Evolutionary conservation across 2,113 vertebrate species (phyloP), one percentile per base, ranked within the genome.

Genomic region (Gnathonemus echidnorhynchus): DNA sequence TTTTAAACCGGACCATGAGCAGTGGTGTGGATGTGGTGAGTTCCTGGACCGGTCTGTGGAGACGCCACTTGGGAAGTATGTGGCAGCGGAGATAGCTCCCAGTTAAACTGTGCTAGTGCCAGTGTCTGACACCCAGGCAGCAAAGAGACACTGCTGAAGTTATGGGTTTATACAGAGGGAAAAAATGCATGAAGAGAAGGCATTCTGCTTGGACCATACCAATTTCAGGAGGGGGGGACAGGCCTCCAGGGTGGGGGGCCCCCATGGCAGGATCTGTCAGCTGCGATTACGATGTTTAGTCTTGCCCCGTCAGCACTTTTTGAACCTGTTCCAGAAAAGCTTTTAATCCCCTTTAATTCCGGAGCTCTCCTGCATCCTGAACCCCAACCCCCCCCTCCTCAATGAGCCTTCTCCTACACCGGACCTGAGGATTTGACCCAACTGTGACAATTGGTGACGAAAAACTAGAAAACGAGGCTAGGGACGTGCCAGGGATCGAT

Each of bases 311-410:
- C 97, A 97, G 96, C 96, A 96, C 90, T 93, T 96, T 95, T 97
- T 97, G 97, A 97, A 96, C 94, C 90, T 91, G 89, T 95, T 98
- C 97, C 96, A 97, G 96, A 96, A 97, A 97, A 97, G 97, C 97
- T 97, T 97, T 98, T 97, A 97, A 96, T 96, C 92, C 93, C 21
- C 88, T 93, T 95, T 96, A 96, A 97, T 95, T 95, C 95, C 70
- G 89, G 89, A 42, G 91, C 94, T 93, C 93, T 92, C 94, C 93
- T 91, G 92, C 93, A 93, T 95, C 95, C 92, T 80, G 90, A 93
- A 93, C 90, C 88, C 19, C 53, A 6, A 21, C 53, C 93, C 93
- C 93, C 93, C 93, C 11, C 89, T 92, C 93, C 93, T 9, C 88
- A 46, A 21, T 11, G 70, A 24, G 13, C 62, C n/a, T 66, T 31